These are phyloP conservation scores for Catotricha subobsoleta DNA, from an alignment of 2,888 invertebrate species.

Conservation along the genomic window DNA sequence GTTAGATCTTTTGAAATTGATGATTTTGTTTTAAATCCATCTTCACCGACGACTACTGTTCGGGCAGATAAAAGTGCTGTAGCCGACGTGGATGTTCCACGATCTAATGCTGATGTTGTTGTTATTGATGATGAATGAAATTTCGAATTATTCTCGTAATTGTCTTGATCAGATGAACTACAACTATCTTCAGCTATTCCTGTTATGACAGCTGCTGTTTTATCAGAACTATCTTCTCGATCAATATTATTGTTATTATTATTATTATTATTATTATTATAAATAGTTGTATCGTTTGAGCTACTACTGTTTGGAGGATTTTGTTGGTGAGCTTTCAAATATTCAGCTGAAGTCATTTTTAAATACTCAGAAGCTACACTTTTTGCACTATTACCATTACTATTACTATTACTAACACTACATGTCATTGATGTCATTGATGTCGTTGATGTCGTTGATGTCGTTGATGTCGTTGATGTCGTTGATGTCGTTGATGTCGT, in stretches of 20 bases:
- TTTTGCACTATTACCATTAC: slow-evolving; percentile 34
- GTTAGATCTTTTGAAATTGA: slow-evolving; percentile 17
- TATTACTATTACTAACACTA: not conserved
- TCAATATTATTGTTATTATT: slow-evolving; percentile 3
- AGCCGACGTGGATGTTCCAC: slow-evolving; percentile 18
- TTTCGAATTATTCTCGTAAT: slow-evolving; percentile 18
- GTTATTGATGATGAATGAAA: slow-evolving; percentile 1
- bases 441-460: not conserved
- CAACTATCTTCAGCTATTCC: slow-evolving; percentile 1
- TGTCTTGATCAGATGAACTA: not conserved
- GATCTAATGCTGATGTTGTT: not conserved
- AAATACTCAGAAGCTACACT: slow-evolving; percentile 47
- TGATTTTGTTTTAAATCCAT: slow-evolving; percentile 37
- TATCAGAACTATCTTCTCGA: slow-evolving; percentile 14
- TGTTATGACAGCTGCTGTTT: no score
- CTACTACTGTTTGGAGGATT: not conserved
- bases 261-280: no score
- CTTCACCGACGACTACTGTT: slow-evolving; percentile 39
- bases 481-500: not conserved
- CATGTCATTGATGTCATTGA: not conserved
- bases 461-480: slow-evolving; percentile 6
- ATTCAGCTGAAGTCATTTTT: slow-evolving; percentile 33
- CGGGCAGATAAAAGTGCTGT: slow-evolving; percentile 17
- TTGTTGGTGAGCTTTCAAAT: slow-evolving; percentile 3
- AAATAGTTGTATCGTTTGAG: not conserved